Evolutionary conservation across 2,888 invertebrate species (phyloP), one percentile per base, ranked within the genome.

Genomic region (Agrotis ipsilon): DNA sequence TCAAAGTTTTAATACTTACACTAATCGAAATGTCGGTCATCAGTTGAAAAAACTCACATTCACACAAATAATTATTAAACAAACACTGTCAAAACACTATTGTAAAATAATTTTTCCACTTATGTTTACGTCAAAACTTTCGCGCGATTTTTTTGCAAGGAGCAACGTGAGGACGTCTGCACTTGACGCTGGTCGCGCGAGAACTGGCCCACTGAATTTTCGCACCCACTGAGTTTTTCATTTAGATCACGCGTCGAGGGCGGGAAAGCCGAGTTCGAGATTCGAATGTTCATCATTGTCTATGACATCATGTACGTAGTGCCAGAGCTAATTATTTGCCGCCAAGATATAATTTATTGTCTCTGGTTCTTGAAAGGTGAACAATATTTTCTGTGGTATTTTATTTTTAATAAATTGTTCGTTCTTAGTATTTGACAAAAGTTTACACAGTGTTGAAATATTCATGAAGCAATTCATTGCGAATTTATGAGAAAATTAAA

Each of bases 91-190:
- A 68, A 68, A 75, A 75, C 87, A 89, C 89, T 81, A 66, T 79
- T 82, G 73, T 86, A 75, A 82, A 86, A 83, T 82, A 71, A 80
- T 83, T 73, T 71, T 81, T 80, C 89, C 86, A 77, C 82, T 66
- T 61, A 27, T 60, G 52, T 83, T 83, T 86, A 86, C 84, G 84
- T 61, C 68, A 72, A 77, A 82, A 91, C 88, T 92, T 91, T 92
- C 87, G 89, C 92, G 92, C 92, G 92, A 86, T 92, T 93, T 93
- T 89, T 93, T 93, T 83, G 69, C 52, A 55, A 60, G 69, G 72
- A 72, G 71, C 76, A 84, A 72, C 88, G 81, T 67, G 68, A 39
- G 69, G 46, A 88, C 92, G 83, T 86, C 87, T 68, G 62, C 48
- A 75, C 89, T 80, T 81, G 72, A 89, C 93, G 94, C 93, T 76